A percentile compares a stretch with the other conserved stretches of the same genome.
Conservation (phyloP, 1,140 invertebrate genomes). For the Nasonia vitripennis region DNA sequence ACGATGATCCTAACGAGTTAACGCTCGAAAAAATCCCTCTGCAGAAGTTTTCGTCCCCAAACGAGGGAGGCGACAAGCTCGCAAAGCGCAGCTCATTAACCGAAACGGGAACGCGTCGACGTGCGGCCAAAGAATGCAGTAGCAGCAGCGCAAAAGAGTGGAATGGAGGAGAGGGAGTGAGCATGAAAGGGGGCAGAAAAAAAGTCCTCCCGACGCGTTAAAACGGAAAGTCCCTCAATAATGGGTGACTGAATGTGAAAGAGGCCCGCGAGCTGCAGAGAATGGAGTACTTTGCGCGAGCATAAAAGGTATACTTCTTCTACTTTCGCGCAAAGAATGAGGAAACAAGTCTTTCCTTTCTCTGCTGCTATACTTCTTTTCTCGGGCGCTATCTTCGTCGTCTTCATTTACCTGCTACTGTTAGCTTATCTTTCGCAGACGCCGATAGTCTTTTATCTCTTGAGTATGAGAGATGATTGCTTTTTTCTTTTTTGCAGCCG, state of each 20-base stretch:
- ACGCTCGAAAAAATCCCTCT: neutral
- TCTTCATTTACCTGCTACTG: neutral
- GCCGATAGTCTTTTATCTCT: constrained; percentile 8
- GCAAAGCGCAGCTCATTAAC: constrained; percentile 30
- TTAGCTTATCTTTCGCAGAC: neutral
- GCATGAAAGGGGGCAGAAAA: constrained; percentile 1
- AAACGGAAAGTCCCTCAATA: constrained; percentile 36
- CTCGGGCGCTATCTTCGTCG: constrained; percentile 9
- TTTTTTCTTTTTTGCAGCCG: neutral
- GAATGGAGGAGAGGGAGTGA: neutral
- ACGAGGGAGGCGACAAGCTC: neutral
- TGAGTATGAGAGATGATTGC: constrained; percentile 19
- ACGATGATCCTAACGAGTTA: neutral
- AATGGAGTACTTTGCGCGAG: constrained; percentile 10
- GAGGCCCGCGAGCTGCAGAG: neutral
- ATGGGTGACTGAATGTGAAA: constrained; percentile 14
- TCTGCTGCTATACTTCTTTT: neutral
- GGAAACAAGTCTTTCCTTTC: constrained; percentile 46
- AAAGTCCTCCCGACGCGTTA: constrained; percentile 13
- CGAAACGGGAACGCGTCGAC: constrained; percentile 19
- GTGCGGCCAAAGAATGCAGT: neutral
- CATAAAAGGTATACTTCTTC: constrained; percentile 33
- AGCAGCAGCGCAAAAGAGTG: neutral
- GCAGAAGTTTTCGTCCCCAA: neutral
- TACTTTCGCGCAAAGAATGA: constrained; percentile 24